Evolutionary conservation across 2,797 vertebrate genomes (phyloP).

Genomic region (Manis crassicaudata): DNA sequence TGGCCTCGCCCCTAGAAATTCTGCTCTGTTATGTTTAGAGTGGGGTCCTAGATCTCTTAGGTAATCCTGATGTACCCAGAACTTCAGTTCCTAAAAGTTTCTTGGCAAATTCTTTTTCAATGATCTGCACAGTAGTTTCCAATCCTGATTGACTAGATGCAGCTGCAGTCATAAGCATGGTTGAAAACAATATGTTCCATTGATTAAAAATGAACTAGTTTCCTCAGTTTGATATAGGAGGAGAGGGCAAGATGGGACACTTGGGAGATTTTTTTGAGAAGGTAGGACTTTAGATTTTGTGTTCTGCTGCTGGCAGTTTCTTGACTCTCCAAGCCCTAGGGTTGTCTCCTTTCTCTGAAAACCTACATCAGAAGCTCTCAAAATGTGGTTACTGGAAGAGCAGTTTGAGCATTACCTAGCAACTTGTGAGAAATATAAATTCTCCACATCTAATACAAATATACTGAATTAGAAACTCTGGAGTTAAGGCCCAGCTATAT

Average conservation of each 20-base stretch:
- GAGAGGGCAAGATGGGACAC: neutral
- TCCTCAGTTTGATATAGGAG: neutral
- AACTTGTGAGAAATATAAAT: neutral
- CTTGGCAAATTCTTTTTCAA: neutral
- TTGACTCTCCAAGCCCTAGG: neutral
- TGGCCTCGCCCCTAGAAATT: neutral
- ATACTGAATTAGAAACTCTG: neutral
- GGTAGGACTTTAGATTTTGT: neutral
- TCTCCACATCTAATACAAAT: neutral
- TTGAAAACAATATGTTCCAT: neutral
- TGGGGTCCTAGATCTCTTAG: neutral
- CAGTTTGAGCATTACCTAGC: neutral
- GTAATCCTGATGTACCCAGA: neutral
- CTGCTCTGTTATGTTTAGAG: neutral
- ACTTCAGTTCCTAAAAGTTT: neutral
- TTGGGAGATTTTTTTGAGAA: neutral
- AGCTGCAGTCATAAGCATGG: neutral
- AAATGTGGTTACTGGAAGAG: neutral
- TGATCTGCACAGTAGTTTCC: neutral
- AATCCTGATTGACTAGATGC: neutral
- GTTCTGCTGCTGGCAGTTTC: neutral
- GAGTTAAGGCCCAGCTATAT: neutral
- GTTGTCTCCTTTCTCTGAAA: slow-evolving; percentile 1
- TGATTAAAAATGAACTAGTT: neutral
- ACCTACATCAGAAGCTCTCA: neutral